These are phyloP conservation scores for Pterois miles DNA, from an alignment of 2,797 vertebrate species.

Conservation along the genomic window DNA sequence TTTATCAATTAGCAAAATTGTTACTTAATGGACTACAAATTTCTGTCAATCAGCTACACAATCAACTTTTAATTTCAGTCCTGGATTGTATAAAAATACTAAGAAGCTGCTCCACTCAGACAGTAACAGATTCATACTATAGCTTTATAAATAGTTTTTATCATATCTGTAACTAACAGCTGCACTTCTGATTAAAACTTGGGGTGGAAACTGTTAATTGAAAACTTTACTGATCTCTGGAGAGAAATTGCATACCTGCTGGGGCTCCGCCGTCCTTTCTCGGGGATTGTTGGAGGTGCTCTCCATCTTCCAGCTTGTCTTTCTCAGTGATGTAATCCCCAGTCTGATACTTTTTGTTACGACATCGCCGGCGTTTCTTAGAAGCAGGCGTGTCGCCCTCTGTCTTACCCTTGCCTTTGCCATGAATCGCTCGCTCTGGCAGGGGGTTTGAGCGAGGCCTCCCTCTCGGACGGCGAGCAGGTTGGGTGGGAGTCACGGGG, in stretches of 20 bases:
- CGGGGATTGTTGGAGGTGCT: slow-evolving; percentile 58
- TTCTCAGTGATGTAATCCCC: slow-evolving; percentile 94
- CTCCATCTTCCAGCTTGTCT: slow-evolving; percentile 87
- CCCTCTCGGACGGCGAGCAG: slow-evolving; percentile 85
- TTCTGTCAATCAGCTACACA: neutral
- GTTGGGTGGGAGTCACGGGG: slow-evolving; percentile 48
- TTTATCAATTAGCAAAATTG: neutral
- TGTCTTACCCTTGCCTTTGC: slow-evolving; percentile 74
- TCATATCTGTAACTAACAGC: neutral
- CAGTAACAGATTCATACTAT: neutral
- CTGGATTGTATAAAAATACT: neutral
- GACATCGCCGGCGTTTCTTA: slow-evolving; percentile 92
- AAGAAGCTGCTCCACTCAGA: neutral
- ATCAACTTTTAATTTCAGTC: neutral
- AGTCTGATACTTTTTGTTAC: slow-evolving; percentile 94
- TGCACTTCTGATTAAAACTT: slow-evolving; percentile 10
- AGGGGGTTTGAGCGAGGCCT: slow-evolving; percentile 86
- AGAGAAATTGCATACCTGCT: slow-evolving; percentile 67
- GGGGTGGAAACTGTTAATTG: slow-evolving; percentile 22
- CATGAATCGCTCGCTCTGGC: slow-evolving; percentile 80
- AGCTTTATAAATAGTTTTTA: neutral
- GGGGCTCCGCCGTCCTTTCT: slow-evolving; percentile 49
- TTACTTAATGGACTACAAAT: neutral
- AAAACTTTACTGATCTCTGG: neutral
- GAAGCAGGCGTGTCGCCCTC: slow-evolving; percentile 80